Evolutionary conservation across 2,888 invertebrate genomes (phyloP).

Genomic region (Lydus trimaculatus): DNA sequence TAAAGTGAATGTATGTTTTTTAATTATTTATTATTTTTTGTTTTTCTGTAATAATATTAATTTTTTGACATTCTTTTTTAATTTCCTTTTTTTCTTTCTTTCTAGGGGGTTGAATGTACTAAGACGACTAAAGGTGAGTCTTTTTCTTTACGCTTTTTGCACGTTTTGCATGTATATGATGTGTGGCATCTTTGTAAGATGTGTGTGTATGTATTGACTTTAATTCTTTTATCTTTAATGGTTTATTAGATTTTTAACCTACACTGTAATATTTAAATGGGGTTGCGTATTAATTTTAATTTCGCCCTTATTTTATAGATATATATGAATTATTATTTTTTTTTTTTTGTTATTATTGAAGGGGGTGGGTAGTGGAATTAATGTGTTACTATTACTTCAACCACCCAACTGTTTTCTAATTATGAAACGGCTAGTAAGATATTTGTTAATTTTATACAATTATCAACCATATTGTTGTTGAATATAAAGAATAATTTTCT

Average conservation of each 20-base stretch:
- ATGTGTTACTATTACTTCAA: neutral
- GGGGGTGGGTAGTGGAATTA: neutral
- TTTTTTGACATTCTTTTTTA: slow-evolving; percentile 46
- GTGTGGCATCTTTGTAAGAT: neutral
- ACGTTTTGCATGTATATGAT: slow-evolving; percentile 15
- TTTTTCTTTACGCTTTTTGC: slow-evolving; percentile 35
- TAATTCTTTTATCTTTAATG: neutral
- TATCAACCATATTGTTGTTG: slow-evolving; percentile 3
- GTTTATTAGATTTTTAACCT: neutral
- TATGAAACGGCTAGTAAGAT: neutral
- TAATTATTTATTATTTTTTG: slow-evolving; percentile 8
- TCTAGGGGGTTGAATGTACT: slow-evolving; percentile 59
- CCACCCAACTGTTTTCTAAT: neutral
- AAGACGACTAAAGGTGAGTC: slow-evolving; percentile 59
- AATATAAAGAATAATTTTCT: slow-evolving; percentile 2
- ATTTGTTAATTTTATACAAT: neutral
- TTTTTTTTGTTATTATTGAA: neutral
- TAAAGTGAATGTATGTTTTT: slow-evolving; percentile 11
- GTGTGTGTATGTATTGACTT: neutral
- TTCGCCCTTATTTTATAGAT: neutral
- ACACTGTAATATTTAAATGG: neutral
- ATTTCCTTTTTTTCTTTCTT: slow-evolving; percentile 54
- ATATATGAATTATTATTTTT: no score
- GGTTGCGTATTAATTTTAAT: neutral
- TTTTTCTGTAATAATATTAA: slow-evolving; percentile 33